phyloP scores from a whole-genome alignment of 2,888 invertebrate genomes.

The Trichogramma evanescens region DNA sequence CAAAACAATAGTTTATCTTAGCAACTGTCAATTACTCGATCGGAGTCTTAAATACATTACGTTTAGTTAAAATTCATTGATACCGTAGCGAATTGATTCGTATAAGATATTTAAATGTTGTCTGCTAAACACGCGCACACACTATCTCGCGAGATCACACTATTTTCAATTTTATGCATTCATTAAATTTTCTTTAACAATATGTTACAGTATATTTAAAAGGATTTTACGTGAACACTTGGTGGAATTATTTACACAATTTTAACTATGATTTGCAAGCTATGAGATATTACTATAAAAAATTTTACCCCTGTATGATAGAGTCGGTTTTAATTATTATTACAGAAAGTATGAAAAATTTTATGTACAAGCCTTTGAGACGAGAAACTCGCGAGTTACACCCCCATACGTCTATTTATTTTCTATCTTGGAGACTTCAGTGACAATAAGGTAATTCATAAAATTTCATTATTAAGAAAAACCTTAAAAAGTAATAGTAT shows the following conservation, averaged over 20 bases:
- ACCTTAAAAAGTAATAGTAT: too few relatives aligned
- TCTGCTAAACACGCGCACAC: conserved; percentile 10
- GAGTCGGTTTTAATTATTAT: too few relatives aligned
- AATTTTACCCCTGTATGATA: too few relatives aligned
- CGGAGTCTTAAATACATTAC: too few relatives aligned
- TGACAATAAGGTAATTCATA: too few relatives aligned
- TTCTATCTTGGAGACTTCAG: too few relatives aligned
- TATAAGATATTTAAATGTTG: conserved; percentile 15
- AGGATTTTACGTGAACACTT: conserved; percentile 22
- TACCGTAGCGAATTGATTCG: not conserved
- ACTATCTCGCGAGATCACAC: conserved; percentile 1
- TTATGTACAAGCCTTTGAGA: conserved; percentile 2
- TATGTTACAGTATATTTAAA: conserved; percentile 20
- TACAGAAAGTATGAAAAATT: conserved; percentile 16
- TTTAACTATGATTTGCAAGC: not conserved
- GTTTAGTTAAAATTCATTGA: too few relatives aligned
- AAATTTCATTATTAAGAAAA: too few relatives aligned
- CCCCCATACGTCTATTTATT: not conserved
- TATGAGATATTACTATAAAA: too few relatives aligned
- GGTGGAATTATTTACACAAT: conserved; percentile 21
- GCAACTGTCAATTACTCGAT: too few relatives aligned
- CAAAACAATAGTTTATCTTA: conserved; percentile 6
- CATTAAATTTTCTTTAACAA: conserved; percentile 10
- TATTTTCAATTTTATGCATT: conserved; percentile 14
- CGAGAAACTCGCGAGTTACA: conserved; percentile 7